phyloP scores from a whole-genome alignment of 1,140 invertebrate species.

The Bathynomus jamesi region DNA sequence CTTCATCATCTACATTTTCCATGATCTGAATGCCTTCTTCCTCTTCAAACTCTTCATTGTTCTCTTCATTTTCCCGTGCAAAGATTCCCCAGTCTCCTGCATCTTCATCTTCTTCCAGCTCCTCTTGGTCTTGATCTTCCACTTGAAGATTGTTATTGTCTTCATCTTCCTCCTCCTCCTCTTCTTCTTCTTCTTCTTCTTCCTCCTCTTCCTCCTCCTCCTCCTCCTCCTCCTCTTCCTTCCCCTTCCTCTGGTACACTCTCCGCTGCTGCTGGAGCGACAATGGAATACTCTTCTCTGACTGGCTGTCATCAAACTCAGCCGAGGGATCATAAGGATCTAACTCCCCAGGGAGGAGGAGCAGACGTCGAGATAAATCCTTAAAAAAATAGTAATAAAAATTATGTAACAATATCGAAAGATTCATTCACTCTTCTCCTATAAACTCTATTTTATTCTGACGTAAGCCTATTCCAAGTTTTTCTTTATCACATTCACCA shows the following conservation, averaged over 20 bases:
- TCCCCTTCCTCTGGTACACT: slow-evolving; percentile 16
- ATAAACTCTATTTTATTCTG: too few species aligned
- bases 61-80: slow-evolving; percentile 30
- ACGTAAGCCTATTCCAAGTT: too few species aligned
- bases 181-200: slow-evolving; percentile 3
- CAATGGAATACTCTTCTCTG: not conserved
- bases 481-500: too few species aligned
- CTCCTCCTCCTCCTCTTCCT: not conserved
- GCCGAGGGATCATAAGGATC: not conserved
- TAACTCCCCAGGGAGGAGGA: not conserved
- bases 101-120: not conserved
- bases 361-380: not conserved
- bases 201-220: not conserved
- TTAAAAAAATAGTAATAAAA: not conserved
- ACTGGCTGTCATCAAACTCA: not conserved
- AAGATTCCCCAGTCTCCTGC: not conserved
- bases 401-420: too few species aligned
- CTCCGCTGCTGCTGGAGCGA: slow-evolving; percentile 3
- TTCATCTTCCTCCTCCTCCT: not conserved
- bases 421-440: too few species aligned
- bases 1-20: slow-evolving; percentile 16
- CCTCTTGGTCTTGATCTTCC: not conserved
- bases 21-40: too few species aligned
- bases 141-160: not conserved
- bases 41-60: slow-evolving; percentile 28